These are phyloP conservation scores for Notothenia rossii DNA, from an alignment of 2,113 vertebrate genomes.

Conservation along the genomic window DNA sequence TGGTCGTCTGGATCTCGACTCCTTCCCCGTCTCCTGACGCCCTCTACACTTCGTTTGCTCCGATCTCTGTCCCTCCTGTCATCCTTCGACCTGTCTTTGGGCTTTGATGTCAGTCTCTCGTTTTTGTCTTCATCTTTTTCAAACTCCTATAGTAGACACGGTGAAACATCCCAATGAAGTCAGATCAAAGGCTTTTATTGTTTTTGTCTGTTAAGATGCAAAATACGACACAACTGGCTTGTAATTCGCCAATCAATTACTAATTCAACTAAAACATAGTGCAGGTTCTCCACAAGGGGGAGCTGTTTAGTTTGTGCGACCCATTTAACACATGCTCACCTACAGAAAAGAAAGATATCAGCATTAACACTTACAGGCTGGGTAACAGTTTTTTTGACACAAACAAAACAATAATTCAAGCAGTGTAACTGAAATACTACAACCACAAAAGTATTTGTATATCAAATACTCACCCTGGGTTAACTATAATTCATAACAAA, in stretches of 20 bases:
- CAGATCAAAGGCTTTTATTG: neutral
- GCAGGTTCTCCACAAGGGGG: constrained; percentile 4
- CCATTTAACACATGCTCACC: neutral
- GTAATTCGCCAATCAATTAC: neutral
- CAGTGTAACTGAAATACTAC: neutral
- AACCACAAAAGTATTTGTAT: too few species aligned
- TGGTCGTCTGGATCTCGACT: constrained; percentile 72
- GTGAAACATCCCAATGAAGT: neutral
- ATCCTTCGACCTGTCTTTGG: constrained; percentile 79
- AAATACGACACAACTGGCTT: neutral
- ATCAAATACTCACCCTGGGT: too few species aligned
- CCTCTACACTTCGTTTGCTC: constrained; percentile 76
- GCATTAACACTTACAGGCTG: neutral
- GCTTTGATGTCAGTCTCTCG: constrained; percentile 68
- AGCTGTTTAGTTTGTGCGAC: neutral
- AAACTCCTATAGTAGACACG: constrained; percentile 76
- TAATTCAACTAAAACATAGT: neutral
- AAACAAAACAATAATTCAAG: neutral
- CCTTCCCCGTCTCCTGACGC: constrained; percentile 69
- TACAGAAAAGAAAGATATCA: neutral
- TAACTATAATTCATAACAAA: too few species aligned
- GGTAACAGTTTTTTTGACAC: neutral
- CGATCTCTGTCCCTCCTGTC: constrained; percentile 79
- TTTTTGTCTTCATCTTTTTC: constrained; percentile 83
- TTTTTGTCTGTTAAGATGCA: neutral